Percentiles rank a stretch among this genome's conserved stretches.
Conservation (phyloP, 2,113 vertebrate genomes). For the Channa maculata region DNA sequence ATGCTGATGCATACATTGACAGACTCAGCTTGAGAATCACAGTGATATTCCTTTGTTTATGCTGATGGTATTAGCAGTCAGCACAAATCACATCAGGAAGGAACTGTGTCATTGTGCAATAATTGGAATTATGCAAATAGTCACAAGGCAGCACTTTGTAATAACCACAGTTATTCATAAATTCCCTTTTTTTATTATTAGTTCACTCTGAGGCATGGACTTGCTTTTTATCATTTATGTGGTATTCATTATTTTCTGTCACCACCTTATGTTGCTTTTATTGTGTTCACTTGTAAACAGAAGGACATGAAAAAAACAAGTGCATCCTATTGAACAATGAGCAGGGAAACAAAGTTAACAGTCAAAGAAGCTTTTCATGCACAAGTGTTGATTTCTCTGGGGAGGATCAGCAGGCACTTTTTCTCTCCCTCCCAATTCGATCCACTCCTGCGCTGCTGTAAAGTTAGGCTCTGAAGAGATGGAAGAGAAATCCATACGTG, state of each 20-base stretch:
- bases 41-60: slow-evolving; percentile 73
- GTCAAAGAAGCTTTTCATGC: slow-evolving; percentile 80
- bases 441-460: slow-evolving; percentile 74
- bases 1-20: slow-evolving; percentile 53
- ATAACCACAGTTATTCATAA: slow-evolving; percentile 74
- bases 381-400: slow-evolving; percentile 82
- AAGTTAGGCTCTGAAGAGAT: slow-evolving; percentile 80
- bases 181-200: slow-evolving; percentile 73
- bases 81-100: slow-evolving; percentile 80
- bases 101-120: slow-evolving; percentile 78
- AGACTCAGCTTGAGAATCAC: slow-evolving; percentile 53
- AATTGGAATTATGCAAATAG: slow-evolving; percentile 83
- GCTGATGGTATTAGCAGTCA: slow-evolving; percentile 81
- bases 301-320: slow-evolving; percentile 57
- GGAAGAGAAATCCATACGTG: slow-evolving; percentile 83
- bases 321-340: slow-evolving; percentile 73
- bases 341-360: slow-evolving; percentile 77
- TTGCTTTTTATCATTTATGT: slow-evolving; percentile 59
- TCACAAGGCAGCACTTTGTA: slow-evolving; percentile 69
- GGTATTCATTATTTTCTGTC: slow-evolving; percentile 72
- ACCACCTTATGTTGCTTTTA: slow-evolving; percentile 64
- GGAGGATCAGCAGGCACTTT: slow-evolving; percentile 79
- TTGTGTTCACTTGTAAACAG: slow-evolving; percentile 68
- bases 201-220: slow-evolving; percentile 57
- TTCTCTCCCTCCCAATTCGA: slow-evolving; percentile 74